Base-by-base conservation (phyloP, 2,888 invertebrate species). In the Pheosia gnoma region DNA sequence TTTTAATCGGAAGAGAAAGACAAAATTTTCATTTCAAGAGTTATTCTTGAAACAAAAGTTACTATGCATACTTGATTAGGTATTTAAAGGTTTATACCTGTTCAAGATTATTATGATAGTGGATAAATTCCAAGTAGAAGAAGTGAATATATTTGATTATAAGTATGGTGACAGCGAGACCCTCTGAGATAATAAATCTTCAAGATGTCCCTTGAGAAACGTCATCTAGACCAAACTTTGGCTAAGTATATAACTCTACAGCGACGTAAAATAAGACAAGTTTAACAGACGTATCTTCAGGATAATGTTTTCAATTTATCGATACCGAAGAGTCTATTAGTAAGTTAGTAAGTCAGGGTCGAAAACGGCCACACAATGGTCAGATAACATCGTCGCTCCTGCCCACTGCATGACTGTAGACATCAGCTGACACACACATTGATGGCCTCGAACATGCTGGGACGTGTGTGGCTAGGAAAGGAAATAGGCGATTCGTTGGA, bases 291-390 rank as follows among this genome's bases (percentile, higher is more conserved):
- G n/a, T 47, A 11, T 11, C n/a, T 47, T 38, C 37, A 53, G 4
- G 25, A 25, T 11, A 5, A 36, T 52, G 13, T 8, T 13, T 51
- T 41, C 37, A 38, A 55, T 55, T 67, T 66, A 68, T 75, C 65
- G 59, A 70, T 70, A 70, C 58, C 58, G 60, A 58, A 63, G 62
- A 60, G 53, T 66, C 68, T 55, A 69, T 61, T 60, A 70, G 56
- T 57, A 65, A 67, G 65, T 70, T 80, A 82, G 78, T 79, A 75
- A 80, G 82, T 80, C 82, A 82, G 68, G 81, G 80, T 68, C 80
- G 71, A 60, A 57, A 60, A 72, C 54, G 47, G 59, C 59, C 56
- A 63, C 71, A 80, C 76, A 79, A 76, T 72, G 58, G 60, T 45
- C 60, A 79, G 79, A 80, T 82, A 82, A 76, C 69, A 25, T 25